Evolutionary conservation across 2,888 invertebrate species (phyloP).

Genomic region (Selenia dentaria): DNA sequence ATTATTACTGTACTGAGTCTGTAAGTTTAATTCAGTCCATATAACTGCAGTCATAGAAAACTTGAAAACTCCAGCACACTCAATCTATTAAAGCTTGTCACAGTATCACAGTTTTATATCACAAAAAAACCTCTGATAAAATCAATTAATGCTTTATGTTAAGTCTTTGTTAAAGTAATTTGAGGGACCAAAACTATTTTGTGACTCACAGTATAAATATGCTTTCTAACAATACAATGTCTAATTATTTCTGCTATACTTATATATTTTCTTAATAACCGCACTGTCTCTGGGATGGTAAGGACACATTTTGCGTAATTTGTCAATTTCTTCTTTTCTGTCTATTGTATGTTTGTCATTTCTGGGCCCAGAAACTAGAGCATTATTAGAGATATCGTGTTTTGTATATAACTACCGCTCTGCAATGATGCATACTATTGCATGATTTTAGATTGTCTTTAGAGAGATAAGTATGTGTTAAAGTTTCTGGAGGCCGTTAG

Average conservation of each 20-base stretch:
- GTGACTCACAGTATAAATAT: conserved; percentile 54
- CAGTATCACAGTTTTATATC: conserved; percentile 29
- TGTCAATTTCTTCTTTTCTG: conserved; percentile 47
- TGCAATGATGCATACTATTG: conserved; percentile 41
- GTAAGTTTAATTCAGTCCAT: too few relatives aligned
- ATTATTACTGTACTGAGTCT: too few relatives aligned
- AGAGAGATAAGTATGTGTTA: conserved; percentile 47
- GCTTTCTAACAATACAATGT: conserved; percentile 53
- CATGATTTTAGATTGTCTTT: conserved; percentile 48
- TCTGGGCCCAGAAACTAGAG: conserved; percentile 63
- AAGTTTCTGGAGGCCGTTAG: conserved; percentile 62
- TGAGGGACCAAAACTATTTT: conserved; percentile 29
- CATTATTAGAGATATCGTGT: conserved; percentile 30
- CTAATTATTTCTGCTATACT: conserved; percentile 64
- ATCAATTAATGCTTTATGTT: too few relatives aligned
- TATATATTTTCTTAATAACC: conserved; percentile 68
- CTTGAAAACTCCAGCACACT: conserved; percentile 25
- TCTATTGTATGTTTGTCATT: conserved; percentile 51
- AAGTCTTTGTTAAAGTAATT: conserved; percentile 19
- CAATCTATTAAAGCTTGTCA: conserved; percentile 43
- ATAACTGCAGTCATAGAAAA: conserved; percentile 16
- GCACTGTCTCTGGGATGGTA: conserved; percentile 76
- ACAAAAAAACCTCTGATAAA: too few relatives aligned
- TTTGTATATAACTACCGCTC: conserved; percentile 28
- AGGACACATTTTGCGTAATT: conserved; percentile 72